Conservation (phyloP, 2,888 invertebrate genomes). For the Epinotia ramella region DNA sequence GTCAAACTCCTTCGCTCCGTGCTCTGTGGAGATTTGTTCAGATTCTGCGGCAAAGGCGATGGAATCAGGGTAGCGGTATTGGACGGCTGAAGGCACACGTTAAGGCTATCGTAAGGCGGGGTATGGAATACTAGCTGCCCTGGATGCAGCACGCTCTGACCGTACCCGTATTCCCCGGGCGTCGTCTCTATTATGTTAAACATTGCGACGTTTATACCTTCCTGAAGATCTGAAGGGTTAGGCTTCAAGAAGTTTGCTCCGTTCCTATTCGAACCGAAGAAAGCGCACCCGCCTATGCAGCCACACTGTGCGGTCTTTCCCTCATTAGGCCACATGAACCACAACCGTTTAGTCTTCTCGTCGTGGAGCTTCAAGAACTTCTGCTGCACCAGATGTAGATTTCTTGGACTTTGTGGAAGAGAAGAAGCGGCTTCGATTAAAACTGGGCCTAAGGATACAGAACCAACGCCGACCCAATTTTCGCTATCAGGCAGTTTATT, state of each 20-base stretch:
- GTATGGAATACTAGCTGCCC: conserved; percentile 95
- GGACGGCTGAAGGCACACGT: conserved; percentile 90
- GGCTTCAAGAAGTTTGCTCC: conserved; percentile 96
- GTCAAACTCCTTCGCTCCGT: conserved; percentile 77
- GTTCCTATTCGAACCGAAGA: conserved; percentile 97
- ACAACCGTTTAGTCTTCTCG: conserved; percentile 92
- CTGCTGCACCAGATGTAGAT: conserved; percentile 91
- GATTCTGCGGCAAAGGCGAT: conserved; percentile 74
- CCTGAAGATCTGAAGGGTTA: conserved; percentile 90
- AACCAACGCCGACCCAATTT: conserved; percentile 97
- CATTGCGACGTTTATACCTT: conserved; percentile 93
- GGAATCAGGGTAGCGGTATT: conserved; percentile 75
- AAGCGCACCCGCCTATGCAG: conserved; percentile 97
- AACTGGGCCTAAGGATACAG: conserved; percentile 95
- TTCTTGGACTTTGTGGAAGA: conserved; percentile 90
- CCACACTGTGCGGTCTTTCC: conserved; percentile 93
- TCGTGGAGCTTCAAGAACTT: conserved; percentile 94
- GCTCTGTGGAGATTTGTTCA: conserved; percentile 75
- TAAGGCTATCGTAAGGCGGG: conserved; percentile 92
- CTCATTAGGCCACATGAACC: conserved; percentile 96
- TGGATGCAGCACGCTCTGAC: conserved; percentile 96
- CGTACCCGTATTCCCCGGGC: conserved; percentile 95
- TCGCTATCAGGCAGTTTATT: conserved; percentile 82
- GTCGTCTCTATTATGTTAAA: conserved; percentile 89
- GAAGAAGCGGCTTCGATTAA: conserved; percentile 95